Base-by-base conservation (phyloP, 1,140 invertebrate species). In the Drosophila sucinea region DNA sequence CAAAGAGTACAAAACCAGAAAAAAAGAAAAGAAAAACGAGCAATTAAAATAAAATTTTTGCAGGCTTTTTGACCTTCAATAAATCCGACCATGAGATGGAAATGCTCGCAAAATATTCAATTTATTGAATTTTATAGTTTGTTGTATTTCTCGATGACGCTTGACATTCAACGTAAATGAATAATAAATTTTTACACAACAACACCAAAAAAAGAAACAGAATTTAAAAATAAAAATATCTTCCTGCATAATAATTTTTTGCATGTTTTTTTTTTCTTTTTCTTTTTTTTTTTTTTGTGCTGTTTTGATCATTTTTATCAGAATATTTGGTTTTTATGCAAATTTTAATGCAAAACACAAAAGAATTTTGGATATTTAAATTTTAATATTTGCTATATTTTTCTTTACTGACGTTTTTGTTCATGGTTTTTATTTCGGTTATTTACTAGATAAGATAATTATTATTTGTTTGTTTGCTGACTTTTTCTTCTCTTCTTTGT, bases 331-430 rank as follows among this genome's bases (percentile, higher is more conserved):
- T n/a, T 77, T 64, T 69, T 70, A 77, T 77, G 73, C 35, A 56
- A 77, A 35, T 35, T 11, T n/a, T 29, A 8, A 23, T 38, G 25
- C 27, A 30, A 38, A 60, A 77, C 73, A 81, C 79, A 81, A 81
- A 69, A 81, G 62, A 81, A 81, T 81, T 51, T 60, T 65, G 32
- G 17, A 65, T 70, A 77, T 73, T 77, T 51, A 77, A 73, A 77
- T 81, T 44, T 17, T 32, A 44, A 33, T 60, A 65, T 65, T 66
- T 56, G 70, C 63, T 17, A 40, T 56, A 51, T 73, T 35, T 67
- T 62, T 61, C 44, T 23, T 51, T 64, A 51, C 66, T 67, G 58
- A 55, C 47, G 51, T 75, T 70, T 67, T 47, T 47, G 27, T 44
- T 64, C 41, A 61, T 72, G 73, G 63, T 74, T 47, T 51, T 75